A percentile compares a stretch with the other conserved stretches of the same genome.
phyloP scores from a whole-genome alignment of 2,797 vertebrate genomes.

The Babyrousa celebensis region DNA sequence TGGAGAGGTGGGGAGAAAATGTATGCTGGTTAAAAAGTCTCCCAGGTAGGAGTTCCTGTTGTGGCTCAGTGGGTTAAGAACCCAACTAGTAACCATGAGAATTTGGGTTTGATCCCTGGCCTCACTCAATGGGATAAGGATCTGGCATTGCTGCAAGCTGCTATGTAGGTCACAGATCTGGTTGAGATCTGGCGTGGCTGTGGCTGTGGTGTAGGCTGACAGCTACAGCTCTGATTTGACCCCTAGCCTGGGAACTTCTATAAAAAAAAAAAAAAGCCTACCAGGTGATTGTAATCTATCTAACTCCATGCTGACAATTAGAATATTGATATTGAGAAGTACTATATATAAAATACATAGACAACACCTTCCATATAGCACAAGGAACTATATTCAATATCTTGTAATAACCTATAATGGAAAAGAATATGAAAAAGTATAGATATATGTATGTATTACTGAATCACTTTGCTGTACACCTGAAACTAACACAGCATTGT shows the following conservation, averaged over 20 bases:
- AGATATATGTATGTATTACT: neutral
- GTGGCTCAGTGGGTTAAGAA: too few species aligned
- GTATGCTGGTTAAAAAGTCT: neutral
- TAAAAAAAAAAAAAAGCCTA: too few species aligned
- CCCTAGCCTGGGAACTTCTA: too few species aligned
- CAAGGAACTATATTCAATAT: neutral
- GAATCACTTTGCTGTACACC: neutral
- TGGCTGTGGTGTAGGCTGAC: too few species aligned
- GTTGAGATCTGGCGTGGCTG: too few species aligned
- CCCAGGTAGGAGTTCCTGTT: neutral
- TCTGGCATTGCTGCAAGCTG: too few species aligned
- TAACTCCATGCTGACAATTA: slow-evolving; percentile 46
- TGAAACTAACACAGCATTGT: neutral
- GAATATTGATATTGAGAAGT: neutral
- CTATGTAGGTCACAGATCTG: too few species aligned
- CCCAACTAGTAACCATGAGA: too few species aligned
- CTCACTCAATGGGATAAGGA: too few species aligned
- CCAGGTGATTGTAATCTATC: neutral
- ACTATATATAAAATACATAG: neutral
- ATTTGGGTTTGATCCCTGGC: too few species aligned
- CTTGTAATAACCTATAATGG: neutral
- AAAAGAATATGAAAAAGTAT: neutral
- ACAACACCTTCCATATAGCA: neutral
- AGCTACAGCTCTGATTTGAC: too few species aligned
- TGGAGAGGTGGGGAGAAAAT: neutral